Conservation (phyloP, 2,888 invertebrate species). For the Melitaea athalia region DNA sequence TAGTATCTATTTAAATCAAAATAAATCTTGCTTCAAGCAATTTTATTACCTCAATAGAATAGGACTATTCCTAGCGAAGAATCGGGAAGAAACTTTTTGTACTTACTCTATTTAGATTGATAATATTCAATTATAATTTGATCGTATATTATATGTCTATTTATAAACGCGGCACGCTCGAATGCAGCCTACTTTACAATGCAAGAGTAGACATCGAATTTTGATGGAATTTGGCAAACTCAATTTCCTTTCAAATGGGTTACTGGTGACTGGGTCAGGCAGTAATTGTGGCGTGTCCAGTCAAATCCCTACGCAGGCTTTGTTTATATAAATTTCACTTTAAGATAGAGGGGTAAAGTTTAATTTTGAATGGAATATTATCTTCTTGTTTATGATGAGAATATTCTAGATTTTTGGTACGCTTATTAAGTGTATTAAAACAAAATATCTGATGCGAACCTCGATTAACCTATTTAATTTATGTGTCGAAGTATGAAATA, state of each 20-base stretch:
- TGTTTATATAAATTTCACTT: conserved; percentile 34
- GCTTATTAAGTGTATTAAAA: background rate
- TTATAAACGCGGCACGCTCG: background rate
- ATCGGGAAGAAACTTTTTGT: too few relatives aligned
- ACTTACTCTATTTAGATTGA: too few relatives aligned
- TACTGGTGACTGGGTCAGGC: conserved; percentile 69
- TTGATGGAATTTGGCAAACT: conserved; percentile 80
- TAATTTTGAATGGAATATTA: conserved; percentile 17
- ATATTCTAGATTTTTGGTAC: background rate
- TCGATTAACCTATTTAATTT: too few relatives aligned
- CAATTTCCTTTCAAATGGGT: conserved; percentile 76
- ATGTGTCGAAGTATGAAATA: too few relatives aligned
- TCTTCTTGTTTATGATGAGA: conserved; percentile 5
- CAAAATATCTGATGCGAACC: background rate
- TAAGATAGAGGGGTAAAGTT: conserved; percentile 22
- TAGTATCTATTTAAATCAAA: too few relatives aligned
- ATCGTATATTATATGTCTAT: background rate
- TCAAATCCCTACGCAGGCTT: conserved; percentile 55
- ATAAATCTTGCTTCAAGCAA: too few relatives aligned
- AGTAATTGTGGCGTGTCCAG: conserved; percentile 67
- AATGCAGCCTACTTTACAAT: conserved; percentile 64
- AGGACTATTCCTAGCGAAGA: too few relatives aligned
- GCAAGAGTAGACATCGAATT: conserved; percentile 69
- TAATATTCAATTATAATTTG: background rate
- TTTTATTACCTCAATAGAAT: too few relatives aligned